Percentiles rank a stretch among this genome's conserved stretches.
These are phyloP conservation scores for Pseudococcus longispinus DNA, from an alignment of 2,888 invertebrate genomes.

Conservation along the genomic window DNA sequence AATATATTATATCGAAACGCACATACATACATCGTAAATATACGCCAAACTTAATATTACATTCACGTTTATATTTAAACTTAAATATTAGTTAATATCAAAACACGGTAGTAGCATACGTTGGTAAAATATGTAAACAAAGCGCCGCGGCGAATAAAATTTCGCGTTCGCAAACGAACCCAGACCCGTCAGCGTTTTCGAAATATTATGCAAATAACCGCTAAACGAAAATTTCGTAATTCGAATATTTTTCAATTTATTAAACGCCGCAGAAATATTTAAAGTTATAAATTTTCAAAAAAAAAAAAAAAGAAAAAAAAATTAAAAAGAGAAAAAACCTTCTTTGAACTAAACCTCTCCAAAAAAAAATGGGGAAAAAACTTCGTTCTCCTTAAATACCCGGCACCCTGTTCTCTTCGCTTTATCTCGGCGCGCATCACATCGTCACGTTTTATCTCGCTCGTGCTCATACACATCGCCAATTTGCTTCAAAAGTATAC, in stretches of 20 bases:
- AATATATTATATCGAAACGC: constrained; percentile 30
- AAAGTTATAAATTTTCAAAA: constrained; percentile 5
- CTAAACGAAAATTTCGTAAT: constrained; percentile 34
- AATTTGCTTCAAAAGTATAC: neutral
- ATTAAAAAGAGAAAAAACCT: neutral
- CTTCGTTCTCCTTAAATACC: neutral
- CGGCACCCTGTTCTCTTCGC: neutral
- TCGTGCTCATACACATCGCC: neutral
- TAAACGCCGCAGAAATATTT: constrained; percentile 12
- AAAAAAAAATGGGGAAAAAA: neutral
- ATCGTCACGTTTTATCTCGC: neutral
- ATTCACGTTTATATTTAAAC: constrained; percentile 29
- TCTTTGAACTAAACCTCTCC: neutral
- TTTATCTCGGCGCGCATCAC: neutral
- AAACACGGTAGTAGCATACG: constrained; percentile 26
- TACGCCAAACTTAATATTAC: constrained; percentile 19
- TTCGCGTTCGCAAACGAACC: constrained; percentile 19
- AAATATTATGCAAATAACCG: constrained; percentile 31
- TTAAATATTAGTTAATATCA: constrained; percentile 44
- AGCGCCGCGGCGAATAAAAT: neutral
- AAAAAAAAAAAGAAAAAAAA: neutral
- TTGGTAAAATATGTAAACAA: constrained; percentile 43
- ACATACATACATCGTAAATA: neutral
- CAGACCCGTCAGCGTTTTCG: constrained; percentile 20
- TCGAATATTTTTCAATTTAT: constrained; percentile 42